phyloP scores from a whole-genome alignment of 1,140 invertebrate species.

The Solen grandis region DNA sequence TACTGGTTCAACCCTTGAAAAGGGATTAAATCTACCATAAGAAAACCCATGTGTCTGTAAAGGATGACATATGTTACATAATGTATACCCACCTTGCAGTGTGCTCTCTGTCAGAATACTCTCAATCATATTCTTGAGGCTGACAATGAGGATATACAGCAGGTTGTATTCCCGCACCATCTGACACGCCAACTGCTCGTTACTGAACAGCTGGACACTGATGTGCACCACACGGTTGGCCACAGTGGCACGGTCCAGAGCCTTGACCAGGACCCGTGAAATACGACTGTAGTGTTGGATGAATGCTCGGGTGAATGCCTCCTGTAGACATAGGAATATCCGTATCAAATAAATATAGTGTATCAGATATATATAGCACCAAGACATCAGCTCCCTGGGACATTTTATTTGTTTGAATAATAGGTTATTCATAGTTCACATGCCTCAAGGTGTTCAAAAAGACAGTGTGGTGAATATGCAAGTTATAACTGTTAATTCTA shows the following conservation, averaged over 20 bases:
- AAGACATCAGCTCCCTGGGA: too few relatives aligned
- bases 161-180: constrained; percentile 95
- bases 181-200: constrained; percentile 92
- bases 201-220: constrained; percentile 97
- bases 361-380: too few relatives aligned
- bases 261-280: constrained; percentile 93
- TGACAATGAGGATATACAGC: constrained; percentile 96
- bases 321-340: constrained; percentile 83
- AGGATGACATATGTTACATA: too few relatives aligned
- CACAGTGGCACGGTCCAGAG: constrained; percentile 85
- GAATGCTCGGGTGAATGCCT: constrained; percentile 95
- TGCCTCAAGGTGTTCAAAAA: too few relatives aligned
- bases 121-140: constrained; percentile 95
- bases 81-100: constrained; percentile 88
- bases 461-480: too few relatives aligned
- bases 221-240: constrained; percentile 98
- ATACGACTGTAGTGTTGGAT: constrained; percentile 97
- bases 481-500: too few relatives aligned
- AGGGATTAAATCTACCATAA: too few relatives aligned
- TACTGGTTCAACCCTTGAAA: too few relatives aligned
- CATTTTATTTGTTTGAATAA: too few relatives aligned
- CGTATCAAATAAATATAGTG: too few relatives aligned
- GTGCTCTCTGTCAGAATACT: constrained; percentile 93
- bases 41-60: too few relatives aligned
- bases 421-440: too few relatives aligned